These are phyloP conservation scores for Andrena marginata DNA, from an alignment of 2,888 invertebrate genomes.

Conservation along the genomic window DNA sequence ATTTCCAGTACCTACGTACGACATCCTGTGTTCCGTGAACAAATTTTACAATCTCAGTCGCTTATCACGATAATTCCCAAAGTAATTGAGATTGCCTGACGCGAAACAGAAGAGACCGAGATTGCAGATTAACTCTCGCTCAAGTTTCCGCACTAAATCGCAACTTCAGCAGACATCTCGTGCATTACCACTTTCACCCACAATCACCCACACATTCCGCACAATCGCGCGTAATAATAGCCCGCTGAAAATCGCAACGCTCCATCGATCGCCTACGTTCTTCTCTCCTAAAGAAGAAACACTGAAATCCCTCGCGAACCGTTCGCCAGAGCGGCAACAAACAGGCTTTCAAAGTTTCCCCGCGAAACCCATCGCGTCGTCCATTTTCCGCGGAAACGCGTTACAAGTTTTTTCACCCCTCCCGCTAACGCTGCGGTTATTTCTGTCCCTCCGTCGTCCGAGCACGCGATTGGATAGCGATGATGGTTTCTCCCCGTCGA, in stretches of 20 bases:
- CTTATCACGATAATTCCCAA: slow-evolving; percentile 2
- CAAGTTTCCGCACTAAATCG: neutral
- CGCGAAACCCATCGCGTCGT: no score
- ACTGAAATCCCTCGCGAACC: neutral
- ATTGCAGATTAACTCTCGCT: slow-evolving; percentile 12
- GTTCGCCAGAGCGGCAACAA: neutral
- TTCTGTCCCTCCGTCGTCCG: no score
- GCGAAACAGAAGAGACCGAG: neutral
- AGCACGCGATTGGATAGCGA: no score
- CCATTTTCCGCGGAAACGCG: neutral
- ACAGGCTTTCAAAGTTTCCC: neutral
- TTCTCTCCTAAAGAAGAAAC: neutral
- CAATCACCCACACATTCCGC: neutral
- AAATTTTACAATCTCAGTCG: neutral
- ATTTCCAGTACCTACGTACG: neutral
- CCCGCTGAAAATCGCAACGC: no score
- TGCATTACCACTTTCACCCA: neutral
- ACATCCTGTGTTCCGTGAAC: neutral
- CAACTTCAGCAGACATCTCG: neutral
- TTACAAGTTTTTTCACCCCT: neutral
- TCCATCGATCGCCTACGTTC: no score
- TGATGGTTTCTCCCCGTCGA: neutral
- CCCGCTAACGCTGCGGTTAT: no score
- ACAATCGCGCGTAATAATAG: neutral
- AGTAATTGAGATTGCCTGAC: slow-evolving; percentile 1